Base-by-base conservation (phyloP, 2,888 invertebrate genomes). In the Pachydiplax longipennis region DNA sequence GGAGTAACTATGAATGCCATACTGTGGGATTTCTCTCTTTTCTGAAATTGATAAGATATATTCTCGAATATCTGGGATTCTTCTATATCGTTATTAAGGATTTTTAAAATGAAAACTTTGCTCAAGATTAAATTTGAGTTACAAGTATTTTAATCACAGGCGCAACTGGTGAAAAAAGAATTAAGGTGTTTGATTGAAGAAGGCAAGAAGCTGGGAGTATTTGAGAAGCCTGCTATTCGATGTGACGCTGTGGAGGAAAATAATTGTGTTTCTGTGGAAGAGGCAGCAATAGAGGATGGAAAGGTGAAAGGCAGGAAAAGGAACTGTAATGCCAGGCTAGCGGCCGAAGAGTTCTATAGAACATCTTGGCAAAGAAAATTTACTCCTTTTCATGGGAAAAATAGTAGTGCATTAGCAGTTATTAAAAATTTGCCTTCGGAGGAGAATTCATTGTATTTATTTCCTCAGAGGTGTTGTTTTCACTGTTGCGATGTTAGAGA, bases 381-480 rank as follows among this genome's bases (percentile, higher is more conserved):
- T 81, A 92, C 91, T 65, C 93, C 93, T 91, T 93, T 95, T 73
- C 93, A 94, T 92, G 97, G 97, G 53, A 95, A 95, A 12, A 97
- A 97, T 93, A 94, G 94, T 90, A 94, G 94, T 10, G 93, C 95
- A 8, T 92, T 92, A 65, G 93, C 96, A 90, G 93, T 96, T 37
- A 94, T 95, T 92, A 95, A 95, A 92, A 93, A 92, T 91, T 93
- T 96, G 10, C 93, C 94, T 65, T 92, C 94, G 37, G 93, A 95
- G 25, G 93, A 93, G 91, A 97, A 37, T n/a, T 87, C 87, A 2
- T 95, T 94, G 93, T 97, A 35, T 91, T 92, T 91, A 61, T 95
- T 98, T 92, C 98, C 98, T 37, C 93, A 95, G 91, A 94, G 95
- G 81, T 96, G 96, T 92, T 94, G 94, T 94, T 98, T 97, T 94